Conservation (phyloP, 2,113 vertebrate species). For the Melanerpes formicivorus region DNA sequence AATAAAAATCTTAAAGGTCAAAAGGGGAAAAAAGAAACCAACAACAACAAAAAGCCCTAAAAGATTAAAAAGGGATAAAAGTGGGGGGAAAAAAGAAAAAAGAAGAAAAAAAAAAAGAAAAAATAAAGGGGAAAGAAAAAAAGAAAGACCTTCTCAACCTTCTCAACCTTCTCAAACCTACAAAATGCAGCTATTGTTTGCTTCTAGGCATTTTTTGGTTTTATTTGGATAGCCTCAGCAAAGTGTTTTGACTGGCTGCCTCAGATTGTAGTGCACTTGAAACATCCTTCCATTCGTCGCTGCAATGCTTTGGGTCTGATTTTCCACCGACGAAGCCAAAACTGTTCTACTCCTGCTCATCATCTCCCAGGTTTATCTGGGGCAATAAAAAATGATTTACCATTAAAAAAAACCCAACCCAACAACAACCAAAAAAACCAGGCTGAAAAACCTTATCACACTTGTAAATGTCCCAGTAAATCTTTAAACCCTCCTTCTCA, state of each 20-base stretch:
- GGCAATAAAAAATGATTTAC: conserved; percentile 48
- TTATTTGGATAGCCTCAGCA: conserved; percentile 27
- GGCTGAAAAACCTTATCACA: conserved; percentile 47
- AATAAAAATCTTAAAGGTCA: background rate
- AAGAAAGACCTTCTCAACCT: background rate
- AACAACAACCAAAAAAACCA: background rate
- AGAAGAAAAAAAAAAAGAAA: no score
- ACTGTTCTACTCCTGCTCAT: conserved; percentile 25
- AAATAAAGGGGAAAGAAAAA: background rate
- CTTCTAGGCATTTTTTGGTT: conserved; percentile 3
- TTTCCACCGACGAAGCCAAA: conserved; percentile 52
- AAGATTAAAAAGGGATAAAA: no score
- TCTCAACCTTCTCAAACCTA: background rate
- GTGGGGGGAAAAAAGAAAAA: no score
- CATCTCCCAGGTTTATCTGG: conserved; percentile 44
- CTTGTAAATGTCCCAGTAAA: conserved; percentile 52
- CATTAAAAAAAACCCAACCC: background rate
- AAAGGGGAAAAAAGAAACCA: background rate
- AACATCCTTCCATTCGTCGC: conserved; percentile 49
- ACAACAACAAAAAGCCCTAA: no score
- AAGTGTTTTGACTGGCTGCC: conserved; percentile 22
- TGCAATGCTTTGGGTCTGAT: conserved; percentile 21
- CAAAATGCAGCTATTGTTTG: conserved; percentile 38
- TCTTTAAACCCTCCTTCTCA: conserved; percentile 30
- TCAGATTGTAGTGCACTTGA: conserved; percentile 38